These are phyloP conservation scores for Pantherophis alleghaniensis DNA, from an alignment of 2,797 vertebrate genomes.

Conservation along the genomic window DNA sequence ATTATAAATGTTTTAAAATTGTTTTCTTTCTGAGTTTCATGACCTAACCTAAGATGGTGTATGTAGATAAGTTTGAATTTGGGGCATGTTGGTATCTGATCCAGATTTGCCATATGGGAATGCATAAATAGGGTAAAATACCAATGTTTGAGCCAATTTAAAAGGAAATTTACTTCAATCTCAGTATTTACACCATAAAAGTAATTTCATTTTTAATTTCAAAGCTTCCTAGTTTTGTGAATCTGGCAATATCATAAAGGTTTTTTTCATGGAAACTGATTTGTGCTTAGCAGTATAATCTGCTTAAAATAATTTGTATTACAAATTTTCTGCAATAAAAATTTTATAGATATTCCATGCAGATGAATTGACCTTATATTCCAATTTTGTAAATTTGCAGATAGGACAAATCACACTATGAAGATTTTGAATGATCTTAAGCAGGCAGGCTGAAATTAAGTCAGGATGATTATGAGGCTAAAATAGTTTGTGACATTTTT, in stretches of 20 bases:
- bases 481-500: not conserved
- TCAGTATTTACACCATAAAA: not conserved
- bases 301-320: not conserved
- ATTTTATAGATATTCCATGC: not conserved
- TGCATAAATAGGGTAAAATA: conserved; percentile 34
- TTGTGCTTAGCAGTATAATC: not conserved
- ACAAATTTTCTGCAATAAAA: not conserved
- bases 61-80: not conserved
- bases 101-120: conserved; percentile 21
- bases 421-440: not conserved
- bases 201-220: not conserved
- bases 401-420: not conserved
- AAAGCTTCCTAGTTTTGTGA: not conserved
- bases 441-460: not conserved
- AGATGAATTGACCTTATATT: not conserved
- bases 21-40: not conserved
- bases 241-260: not conserved
- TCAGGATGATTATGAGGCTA: not conserved
- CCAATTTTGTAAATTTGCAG: not conserved
- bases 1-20: not conserved
- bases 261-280: not conserved
- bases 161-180: conserved; percentile 29
- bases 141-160: conserved; percentile 40
- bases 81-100: not conserved
- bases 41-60: not conserved